These are phyloP conservation scores for Dicranocentrus wangi DNA, from an alignment of 2,888 invertebrate species.

Conservation along the genomic window DNA sequence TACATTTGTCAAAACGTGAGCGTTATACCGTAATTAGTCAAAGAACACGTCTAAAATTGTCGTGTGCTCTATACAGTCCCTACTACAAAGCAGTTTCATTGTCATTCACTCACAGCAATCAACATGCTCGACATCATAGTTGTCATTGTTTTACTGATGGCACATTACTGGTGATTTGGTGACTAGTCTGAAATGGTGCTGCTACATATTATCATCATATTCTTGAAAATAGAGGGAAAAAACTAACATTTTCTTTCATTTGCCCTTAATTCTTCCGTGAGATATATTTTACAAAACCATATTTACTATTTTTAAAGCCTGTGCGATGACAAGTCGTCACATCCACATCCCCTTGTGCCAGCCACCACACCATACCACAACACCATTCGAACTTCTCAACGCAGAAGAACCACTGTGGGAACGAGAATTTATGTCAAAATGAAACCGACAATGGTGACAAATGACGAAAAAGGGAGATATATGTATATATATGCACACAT, in stretches of 20 bases:
- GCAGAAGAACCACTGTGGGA: slow-evolving; percentile 42
- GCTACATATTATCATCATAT: too few relatives aligned
- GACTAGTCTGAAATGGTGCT: too few relatives aligned
- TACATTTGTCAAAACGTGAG: too few relatives aligned
- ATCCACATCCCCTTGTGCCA: slow-evolving; percentile 3
- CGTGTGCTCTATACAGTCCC: too few relatives aligned
- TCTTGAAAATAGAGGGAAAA: not conserved
- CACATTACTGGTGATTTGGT: too few relatives aligned
- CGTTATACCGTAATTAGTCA: too few relatives aligned
- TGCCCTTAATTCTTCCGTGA: not conserved
- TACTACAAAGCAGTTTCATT: too few relatives aligned
- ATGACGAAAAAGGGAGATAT: slow-evolving; percentile 3
- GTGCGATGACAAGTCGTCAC: not conserved
- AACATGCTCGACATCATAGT: too few relatives aligned
- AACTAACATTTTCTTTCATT: not conserved
- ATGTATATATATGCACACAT: not conserved
- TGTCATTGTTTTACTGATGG: too few relatives aligned
- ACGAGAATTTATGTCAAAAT: slow-evolving; percentile 47
- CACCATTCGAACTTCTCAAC: not conserved
- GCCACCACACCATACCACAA: not conserved
- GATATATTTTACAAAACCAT: not conserved
- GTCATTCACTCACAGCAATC: too few relatives aligned
- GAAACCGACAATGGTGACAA: slow-evolving; percentile 41
- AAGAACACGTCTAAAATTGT: too few relatives aligned
- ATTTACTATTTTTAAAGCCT: too few relatives aligned